Conservation (phyloP, 2,888 invertebrate species). For the Rhingia campestris region DNA sequence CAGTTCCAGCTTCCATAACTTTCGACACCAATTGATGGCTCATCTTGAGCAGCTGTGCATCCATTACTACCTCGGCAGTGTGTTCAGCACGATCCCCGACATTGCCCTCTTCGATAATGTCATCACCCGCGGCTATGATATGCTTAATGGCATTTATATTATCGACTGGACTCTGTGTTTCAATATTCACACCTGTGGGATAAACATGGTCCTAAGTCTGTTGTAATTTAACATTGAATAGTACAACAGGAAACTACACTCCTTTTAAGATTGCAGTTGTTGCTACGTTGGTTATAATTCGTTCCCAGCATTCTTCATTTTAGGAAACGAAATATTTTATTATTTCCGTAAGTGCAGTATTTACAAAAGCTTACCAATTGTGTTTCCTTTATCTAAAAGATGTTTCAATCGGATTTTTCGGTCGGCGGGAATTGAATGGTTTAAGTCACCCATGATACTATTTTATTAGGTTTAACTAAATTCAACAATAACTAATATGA, state of each 20-base stretch:
- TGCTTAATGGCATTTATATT: conserved; percentile 76
- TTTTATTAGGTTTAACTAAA: conserved; percentile 7
- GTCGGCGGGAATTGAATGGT: conserved; percentile 28
- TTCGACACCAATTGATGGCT: conserved; percentile 80
- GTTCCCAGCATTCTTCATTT: no score
- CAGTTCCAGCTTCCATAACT: conserved; percentile 78
- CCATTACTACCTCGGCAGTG: conserved; percentile 80
- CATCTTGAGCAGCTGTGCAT: conserved; percentile 81
- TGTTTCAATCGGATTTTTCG: conserved; percentile 75
- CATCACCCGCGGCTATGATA: conserved; percentile 78
- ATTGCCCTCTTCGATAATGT: conserved; percentile 77
- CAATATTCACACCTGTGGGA: conserved; percentile 46
- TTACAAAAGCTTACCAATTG: conserved; percentile 65
- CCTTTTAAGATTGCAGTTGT: no score
- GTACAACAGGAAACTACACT: no score
- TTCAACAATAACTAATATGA: no score
- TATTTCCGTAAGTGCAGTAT: background rate
- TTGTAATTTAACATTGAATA: no score
- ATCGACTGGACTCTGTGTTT: conserved; percentile 39
- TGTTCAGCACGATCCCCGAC: conserved; percentile 79
- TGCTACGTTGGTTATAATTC: no score
- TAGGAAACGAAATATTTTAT: no score
- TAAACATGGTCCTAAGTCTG: no score
- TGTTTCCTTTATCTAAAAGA: conserved; percentile 71
- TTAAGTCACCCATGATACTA: conserved; percentile 31